Base-by-base conservation (phyloP, 2,888 invertebrate genomes). In the Nineta flava region DNA sequence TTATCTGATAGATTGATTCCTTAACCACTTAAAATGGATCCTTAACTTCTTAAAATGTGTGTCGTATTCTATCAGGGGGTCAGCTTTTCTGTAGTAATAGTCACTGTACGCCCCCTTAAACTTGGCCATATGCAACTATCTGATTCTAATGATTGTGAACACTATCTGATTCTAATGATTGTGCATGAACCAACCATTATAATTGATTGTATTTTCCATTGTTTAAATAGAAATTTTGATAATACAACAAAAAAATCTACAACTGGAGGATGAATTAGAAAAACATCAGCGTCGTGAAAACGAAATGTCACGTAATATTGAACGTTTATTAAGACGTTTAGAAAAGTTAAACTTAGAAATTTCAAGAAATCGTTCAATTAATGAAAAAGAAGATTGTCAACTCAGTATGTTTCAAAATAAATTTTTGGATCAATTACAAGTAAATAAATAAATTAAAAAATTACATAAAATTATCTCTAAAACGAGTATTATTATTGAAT, bases 221-320 rank as follows among this genome's bases (percentile, higher is more conserved):
- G 4, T 38, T 38, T 51, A 53, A 59, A 9, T 56, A 67, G 70
- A 77, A 60, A 68, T 71, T 47, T 62, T 71, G 56, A 68, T 88
- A 49, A 76, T 87, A 63, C 81, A 83, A 43, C 83, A 87, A 57
- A 87, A 86, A 59, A 79, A 79, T 47, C 65, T 82, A 57, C 81
- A 81, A 58, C 70, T 84, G 26, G 79, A 80, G 53, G 73, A 74
- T 50, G 79, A 83, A 45, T 65, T 81, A 4, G 79, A 80, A 16
- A 65, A 69, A 9, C 72, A 79, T 12, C 61, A 64, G 21, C 70
- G 66, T 31, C 76, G 77, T 55, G 74, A 77, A 12, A 68, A 63
- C 1, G 73, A 72, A 38, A 72, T 83, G 2, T 68, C 72, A 1
- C 73, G 79, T 4, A 70, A 70, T 9, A 73, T 87, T 53, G 74